Base-by-base conservation (phyloP, 2,797 vertebrate species). In the Mallotus villosus region DNA sequence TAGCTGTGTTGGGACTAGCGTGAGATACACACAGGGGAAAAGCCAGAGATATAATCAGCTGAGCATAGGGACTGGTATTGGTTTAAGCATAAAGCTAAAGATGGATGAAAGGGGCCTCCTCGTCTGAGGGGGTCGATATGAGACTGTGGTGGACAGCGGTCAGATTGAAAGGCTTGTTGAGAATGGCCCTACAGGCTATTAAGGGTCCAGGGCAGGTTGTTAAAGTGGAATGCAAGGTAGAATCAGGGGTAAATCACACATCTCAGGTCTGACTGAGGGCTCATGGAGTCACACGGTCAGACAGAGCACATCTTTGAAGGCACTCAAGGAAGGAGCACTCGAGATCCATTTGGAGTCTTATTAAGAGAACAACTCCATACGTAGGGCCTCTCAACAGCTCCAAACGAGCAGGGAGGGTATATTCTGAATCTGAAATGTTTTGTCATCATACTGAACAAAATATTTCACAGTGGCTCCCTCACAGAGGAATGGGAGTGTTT, bases 391-490 rank as follows among this genome's bases (percentile, higher is more conserved):
- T 25, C 67, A 12, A 53, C 16, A 53, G 17, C 49, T 27, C 2
- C 19, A 25, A 51, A 37, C n/a, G 22, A 21, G 63, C 34, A 12
- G 37, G 11, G n/a, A 24, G 14, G 34, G 37, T 21, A 24, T 64
- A 37, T 25, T 34, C 22, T 17, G 11, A 14, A 9, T 60, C 51
- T 5, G 17, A 55, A 55, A 17, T n/a, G 51, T 55, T 55, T n/a
- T 24, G n/a, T 21, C 57, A 59, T 59, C 57, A 22, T 24, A 59
- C 57, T 8, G n/a, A 84, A 84, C n/a, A 88, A 84, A 84, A 90
- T 89, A 90, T 90, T 87, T 90, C 88, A 87, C 84, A 81, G 83
- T 78, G 71, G 75, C 82, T 82, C 80, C 85, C 85, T 78, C 85
- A 86, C 78, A 81, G 79, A 84, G 71, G 76, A 86, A 85, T 78